Conservation (phyloP, 1,140 invertebrate genomes). For the Drosophila arizonae region DNA sequence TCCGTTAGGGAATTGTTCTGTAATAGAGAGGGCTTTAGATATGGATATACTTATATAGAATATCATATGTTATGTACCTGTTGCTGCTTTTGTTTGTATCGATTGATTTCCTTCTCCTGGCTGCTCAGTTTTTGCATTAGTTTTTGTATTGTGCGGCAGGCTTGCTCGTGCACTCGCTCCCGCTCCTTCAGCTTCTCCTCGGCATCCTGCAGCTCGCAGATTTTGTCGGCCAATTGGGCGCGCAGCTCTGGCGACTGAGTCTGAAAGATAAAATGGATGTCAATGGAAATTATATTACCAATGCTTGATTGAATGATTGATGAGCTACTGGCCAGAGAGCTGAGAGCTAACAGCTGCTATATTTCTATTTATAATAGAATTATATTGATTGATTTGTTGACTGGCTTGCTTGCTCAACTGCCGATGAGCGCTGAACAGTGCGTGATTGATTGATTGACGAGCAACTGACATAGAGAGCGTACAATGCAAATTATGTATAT, state of each 20-base stretch:
- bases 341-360: no score
- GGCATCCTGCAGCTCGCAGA: constrained; percentile 66
- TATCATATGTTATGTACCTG: constrained; percentile 12
- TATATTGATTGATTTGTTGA: no score
- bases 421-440: no score
- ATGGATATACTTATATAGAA: not conserved
- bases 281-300: not conserved
- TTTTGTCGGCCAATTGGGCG: constrained; percentile 65
- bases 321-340: not conserved
- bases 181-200: constrained; percentile 66
- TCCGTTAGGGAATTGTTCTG: constrained; percentile 1
- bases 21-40: not conserved
- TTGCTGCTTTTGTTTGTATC: constrained; percentile 39
- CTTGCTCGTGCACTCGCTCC: constrained; percentile 65
- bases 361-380: no score
- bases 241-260: constrained; percentile 22
- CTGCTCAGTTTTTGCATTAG: constrained; percentile 71
- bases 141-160: constrained; percentile 73
- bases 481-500: no score
- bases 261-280: constrained; percentile 34
- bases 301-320: not conserved
- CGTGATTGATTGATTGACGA: no score
- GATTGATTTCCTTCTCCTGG: constrained; percentile 66
- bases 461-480: no score
- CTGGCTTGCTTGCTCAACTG: no score